Evolutionary conservation across 2,888 invertebrate genomes (phyloP).

Genomic region (Chloroclystis v-ata): DNA sequence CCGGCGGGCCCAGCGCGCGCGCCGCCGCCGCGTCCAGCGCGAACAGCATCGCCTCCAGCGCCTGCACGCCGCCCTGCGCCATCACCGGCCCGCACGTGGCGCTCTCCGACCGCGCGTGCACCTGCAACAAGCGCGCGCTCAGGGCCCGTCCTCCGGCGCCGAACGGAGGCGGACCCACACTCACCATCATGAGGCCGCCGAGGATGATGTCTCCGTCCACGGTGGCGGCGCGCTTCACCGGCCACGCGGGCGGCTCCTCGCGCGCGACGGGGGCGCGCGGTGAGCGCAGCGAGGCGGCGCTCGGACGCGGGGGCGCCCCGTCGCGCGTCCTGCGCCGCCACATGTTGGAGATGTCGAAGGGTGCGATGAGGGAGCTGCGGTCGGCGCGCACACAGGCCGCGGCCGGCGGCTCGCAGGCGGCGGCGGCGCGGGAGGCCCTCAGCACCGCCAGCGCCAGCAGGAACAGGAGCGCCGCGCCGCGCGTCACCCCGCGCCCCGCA

Average conservation of each 20-base stretch:
- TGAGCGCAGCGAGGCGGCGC: constrained; percentile 13
- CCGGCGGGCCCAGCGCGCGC: constrained; percentile 80
- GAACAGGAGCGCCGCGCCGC: constrained; percentile 9
- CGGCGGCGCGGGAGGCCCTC: neutral
- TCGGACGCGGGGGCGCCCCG: constrained; percentile 27
- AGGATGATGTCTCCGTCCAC: constrained; percentile 89
- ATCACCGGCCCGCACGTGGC: constrained; percentile 91
- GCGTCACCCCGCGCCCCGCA: constrained; percentile 6
- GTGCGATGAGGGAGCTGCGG: constrained; percentile 45
- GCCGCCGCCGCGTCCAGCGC: constrained; percentile 86
- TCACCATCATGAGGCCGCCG: constrained; percentile 96
- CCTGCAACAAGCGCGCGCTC: constrained; percentile 42
- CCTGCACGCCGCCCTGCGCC: constrained; percentile 92
- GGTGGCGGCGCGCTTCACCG: constrained; percentile 87
- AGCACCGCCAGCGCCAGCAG: constrained; percentile 11
- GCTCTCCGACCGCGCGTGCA: constrained; percentile 89
- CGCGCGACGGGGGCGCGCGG: neutral
- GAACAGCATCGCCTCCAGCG: constrained; percentile 92
- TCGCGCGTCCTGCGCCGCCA: constrained; percentile 29
- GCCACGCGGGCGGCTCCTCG: constrained; percentile 71
- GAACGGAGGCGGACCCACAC: constrained; percentile 23
- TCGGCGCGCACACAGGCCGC: neutral
- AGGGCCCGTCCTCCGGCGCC: neutral
- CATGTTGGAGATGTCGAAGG: constrained; percentile 59
- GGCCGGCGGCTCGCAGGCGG: neutral